Evolutionary conservation across 2,113 vertebrate species (phyloP).

Genomic region (Sceloporus undulatus): DNA sequence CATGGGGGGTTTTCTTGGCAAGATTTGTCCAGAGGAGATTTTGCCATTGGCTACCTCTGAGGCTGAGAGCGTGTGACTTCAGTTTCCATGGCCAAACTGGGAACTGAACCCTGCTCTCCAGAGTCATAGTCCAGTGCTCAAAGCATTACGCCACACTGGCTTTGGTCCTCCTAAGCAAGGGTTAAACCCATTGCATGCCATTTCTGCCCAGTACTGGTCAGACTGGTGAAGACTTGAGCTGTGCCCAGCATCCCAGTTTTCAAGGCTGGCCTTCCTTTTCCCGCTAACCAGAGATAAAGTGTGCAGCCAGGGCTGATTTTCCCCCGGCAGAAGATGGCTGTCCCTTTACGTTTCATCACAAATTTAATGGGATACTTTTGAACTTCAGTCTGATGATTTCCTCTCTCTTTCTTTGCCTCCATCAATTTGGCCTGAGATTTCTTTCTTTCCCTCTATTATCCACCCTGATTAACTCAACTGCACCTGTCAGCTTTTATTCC

Average conservation of each 20-base stretch:
- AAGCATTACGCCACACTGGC: too few relatives aligned
- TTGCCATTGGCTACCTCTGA: too few relatives aligned
- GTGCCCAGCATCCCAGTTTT: too few relatives aligned
- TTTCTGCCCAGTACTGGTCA: too few relatives aligned
- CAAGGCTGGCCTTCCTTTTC: too few relatives aligned
- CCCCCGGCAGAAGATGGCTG: background rate
- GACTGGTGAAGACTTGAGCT: background rate
- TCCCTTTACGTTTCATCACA: conserved; percentile 62
- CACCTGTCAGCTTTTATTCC: conserved; percentile 79
- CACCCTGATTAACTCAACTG: conserved; percentile 81
- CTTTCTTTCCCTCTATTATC: conserved; percentile 81
- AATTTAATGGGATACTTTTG: conserved; percentile 69
- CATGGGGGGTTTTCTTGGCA: too few relatives aligned
- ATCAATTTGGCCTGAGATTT: conserved; percentile 77
- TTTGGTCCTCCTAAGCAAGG: background rate
- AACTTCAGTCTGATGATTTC: conserved; percentile 71
- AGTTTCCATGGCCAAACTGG: too few relatives aligned
- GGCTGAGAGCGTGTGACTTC: too few relatives aligned
- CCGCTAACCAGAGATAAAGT: background rate
- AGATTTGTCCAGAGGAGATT: too few relatives aligned
- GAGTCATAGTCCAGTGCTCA: too few relatives aligned
- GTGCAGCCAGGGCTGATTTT: accelerated
- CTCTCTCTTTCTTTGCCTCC: conserved; percentile 65
- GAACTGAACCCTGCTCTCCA: too few relatives aligned
- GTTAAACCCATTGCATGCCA: background rate